Conservation (phyloP, 2,888 invertebrate genomes). For the Nasonia oneida region DNA sequence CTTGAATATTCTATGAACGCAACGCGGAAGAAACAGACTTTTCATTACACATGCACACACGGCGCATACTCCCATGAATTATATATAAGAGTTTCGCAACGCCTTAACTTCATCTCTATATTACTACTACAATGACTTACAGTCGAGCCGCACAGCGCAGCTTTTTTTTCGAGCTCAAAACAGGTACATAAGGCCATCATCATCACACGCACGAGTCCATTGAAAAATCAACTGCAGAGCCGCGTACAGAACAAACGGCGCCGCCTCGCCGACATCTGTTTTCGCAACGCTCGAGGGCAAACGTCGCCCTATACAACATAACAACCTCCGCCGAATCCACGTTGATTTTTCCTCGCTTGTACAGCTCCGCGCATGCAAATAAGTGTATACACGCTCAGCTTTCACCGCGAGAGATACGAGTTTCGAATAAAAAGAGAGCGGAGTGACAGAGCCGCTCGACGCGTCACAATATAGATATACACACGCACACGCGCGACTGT, state of each 20-base stretch:
- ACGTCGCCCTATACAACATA: not conserved
- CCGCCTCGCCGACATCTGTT: constrained; percentile 29
- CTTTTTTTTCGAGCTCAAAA: not conserved
- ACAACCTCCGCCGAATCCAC: not conserved
- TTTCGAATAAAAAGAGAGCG: not conserved
- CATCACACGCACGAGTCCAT: not conserved
- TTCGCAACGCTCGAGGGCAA: constrained; percentile 31
- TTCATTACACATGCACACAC: not conserved
- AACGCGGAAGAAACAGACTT: not conserved
- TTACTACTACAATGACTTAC: no score
- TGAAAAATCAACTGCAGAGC: constrained; percentile 30
- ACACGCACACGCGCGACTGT: not conserved
- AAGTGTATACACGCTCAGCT: not conserved
- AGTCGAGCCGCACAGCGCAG: not conserved
- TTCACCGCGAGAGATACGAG: not conserved
- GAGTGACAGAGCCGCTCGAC: constrained; percentile 11
- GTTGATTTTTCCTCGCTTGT: not conserved
- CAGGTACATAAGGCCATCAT: not conserved
- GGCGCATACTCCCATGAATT: not conserved
- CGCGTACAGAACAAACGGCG: constrained; percentile 9
- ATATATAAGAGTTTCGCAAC: constrained; percentile 4
- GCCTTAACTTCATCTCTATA: not conserved
- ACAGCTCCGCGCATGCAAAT: not conserved
- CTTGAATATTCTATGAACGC: not conserved
- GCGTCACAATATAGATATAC: not conserved